Evolutionary conservation across 2,113 vertebrate species (phyloP).

Genomic region (Oncorhynchus nerka): DNA sequence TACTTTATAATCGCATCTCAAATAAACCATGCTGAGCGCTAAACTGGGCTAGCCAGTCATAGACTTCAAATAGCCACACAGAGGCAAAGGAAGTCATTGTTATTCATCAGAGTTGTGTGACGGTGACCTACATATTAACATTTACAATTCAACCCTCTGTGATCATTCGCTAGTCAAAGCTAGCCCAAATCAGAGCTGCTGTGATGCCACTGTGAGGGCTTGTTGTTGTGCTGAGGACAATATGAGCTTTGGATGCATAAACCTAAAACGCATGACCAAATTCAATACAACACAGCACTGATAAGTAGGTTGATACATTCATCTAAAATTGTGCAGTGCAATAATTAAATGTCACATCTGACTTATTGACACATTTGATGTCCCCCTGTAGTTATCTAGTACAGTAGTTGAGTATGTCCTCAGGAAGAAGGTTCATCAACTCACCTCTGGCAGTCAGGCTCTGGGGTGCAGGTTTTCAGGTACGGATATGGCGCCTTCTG

Average conservation of each 20-base stretch:
- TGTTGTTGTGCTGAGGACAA: neutral
- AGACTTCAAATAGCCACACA: slow-evolving; percentile 36
- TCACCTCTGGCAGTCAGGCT: slow-evolving; percentile 62
- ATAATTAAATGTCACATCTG: neutral
- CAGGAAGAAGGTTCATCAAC: neutral
- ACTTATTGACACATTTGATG: neutral
- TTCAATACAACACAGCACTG: no score
- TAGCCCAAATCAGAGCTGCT: slow-evolving; percentile 79
- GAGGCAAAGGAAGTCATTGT: slow-evolving; percentile 36
- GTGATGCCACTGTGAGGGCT: slow-evolving; percentile 16
- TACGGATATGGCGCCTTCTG: slow-evolving; percentile 97
- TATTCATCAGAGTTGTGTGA: slow-evolving; percentile 54
- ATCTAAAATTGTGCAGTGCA: no score
- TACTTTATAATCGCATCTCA: slow-evolving; percentile 25
- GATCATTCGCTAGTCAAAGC: slow-evolving; percentile 61
- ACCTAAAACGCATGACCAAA: no score
- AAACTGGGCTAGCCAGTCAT: neutral
- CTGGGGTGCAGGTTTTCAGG: slow-evolving; percentile 67
- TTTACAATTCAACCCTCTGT: slow-evolving; percentile 54
- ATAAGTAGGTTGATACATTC: no score
- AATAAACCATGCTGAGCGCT: slow-evolving; percentile 22
- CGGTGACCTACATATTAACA: slow-evolving; percentile 68
- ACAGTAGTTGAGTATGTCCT: neutral
- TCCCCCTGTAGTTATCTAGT: neutral
- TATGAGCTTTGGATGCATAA: neutral